Evolutionary conservation across 2,113 vertebrate species (phyloP).

Genomic region (Rostratula benghalensis): DNA sequence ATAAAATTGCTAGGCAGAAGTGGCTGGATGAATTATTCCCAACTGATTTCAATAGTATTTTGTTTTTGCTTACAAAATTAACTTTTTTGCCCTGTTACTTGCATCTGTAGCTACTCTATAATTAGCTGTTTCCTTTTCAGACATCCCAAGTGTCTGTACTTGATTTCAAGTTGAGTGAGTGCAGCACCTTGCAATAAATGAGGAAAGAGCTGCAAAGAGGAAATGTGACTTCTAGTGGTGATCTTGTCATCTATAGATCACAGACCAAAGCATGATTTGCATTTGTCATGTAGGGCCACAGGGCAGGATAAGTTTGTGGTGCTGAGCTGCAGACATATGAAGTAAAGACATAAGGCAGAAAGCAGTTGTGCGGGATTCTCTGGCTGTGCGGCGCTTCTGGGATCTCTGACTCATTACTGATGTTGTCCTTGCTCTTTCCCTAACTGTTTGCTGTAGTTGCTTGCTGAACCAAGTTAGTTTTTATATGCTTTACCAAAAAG

Average conservation of each 20-base stretch:
- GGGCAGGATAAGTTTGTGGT: background rate
- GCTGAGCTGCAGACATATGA: background rate
- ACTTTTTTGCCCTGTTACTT: background rate
- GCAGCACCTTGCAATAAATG: background rate
- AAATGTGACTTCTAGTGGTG: background rate
- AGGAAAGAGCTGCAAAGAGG: background rate
- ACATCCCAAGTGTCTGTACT: background rate
- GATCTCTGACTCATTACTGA: background rate
- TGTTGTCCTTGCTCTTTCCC: background rate
- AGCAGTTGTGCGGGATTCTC: background rate
- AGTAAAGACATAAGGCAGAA: background rate
- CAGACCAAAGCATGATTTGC: background rate
- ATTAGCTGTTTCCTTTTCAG: slow-evolving; percentile 30
- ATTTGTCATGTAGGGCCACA: background rate
- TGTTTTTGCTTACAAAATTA: slow-evolving; percentile 16
- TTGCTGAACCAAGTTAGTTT: background rate
- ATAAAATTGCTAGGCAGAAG: background rate
- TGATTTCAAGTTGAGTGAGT: background rate
- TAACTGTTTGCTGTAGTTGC: background rate
- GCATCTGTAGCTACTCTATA: background rate
- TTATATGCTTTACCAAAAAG: background rate
- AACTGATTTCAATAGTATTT: background rate
- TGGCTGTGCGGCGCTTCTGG: background rate
- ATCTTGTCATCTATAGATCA: background rate
- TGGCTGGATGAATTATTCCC: background rate